Evolutionary conservation across 2,113 vertebrate species (phyloP).

Genomic region (Podarcis cretensis): DNA sequence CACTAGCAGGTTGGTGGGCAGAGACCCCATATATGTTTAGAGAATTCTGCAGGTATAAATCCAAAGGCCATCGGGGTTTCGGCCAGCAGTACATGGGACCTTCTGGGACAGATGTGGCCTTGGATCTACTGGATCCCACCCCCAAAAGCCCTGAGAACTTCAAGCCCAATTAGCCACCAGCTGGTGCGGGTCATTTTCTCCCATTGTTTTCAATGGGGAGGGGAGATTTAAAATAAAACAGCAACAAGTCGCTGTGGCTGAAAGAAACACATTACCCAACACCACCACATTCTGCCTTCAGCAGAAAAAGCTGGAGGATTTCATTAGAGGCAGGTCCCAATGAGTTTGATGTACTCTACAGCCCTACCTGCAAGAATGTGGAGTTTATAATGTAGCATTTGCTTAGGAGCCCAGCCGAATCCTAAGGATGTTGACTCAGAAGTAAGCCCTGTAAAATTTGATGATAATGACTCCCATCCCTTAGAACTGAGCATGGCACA

Average conservation of each 20-base stretch:
- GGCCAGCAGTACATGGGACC: too few relatives aligned
- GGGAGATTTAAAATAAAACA: too few relatives aligned
- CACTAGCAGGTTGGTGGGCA: too few relatives aligned
- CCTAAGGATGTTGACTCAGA: background rate
- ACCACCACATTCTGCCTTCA: too few relatives aligned
- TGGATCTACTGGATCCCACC: background rate
- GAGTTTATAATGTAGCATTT: background rate
- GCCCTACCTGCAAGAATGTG: background rate
- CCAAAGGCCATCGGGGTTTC: too few relatives aligned
- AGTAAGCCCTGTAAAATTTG: background rate
- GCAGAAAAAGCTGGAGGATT: background rate
- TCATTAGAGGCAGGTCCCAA: background rate
- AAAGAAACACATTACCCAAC: background rate
- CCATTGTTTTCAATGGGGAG: background rate
- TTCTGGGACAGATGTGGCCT: background rate
- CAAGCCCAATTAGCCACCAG: background rate
- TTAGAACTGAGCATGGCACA: background rate
- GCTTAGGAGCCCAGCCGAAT: background rate
- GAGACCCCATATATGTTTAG: too few relatives aligned
- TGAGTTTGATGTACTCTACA: background rate
- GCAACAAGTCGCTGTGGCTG: too few relatives aligned
- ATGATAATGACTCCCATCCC: too few relatives aligned
- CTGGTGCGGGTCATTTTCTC: background rate
- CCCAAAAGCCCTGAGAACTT: background rate
- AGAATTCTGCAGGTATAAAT: too few relatives aligned